These are phyloP conservation scores for Cuniculus paca DNA, from an alignment of 2,797 vertebrate species.

Conservation along the genomic window DNA sequence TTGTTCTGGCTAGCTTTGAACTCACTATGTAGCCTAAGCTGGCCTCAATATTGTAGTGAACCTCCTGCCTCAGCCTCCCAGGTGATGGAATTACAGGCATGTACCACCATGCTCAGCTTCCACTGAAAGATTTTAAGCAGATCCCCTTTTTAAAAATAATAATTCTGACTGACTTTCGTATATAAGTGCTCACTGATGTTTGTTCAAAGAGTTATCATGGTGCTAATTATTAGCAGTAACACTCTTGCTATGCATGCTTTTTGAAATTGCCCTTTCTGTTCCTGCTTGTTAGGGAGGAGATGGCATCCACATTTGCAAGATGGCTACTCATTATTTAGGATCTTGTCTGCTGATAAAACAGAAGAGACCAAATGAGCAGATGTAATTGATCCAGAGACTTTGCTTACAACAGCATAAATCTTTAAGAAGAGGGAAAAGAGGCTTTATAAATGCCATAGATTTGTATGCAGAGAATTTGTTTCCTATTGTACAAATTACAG, in stretches of 20 bases:
- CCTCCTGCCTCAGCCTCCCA: not conserved
- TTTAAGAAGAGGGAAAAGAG: not conserved
- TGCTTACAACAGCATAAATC: not conserved
- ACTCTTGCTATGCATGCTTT: not conserved
- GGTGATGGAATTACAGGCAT: not conserved
- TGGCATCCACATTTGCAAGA: not conserved
- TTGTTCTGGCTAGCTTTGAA: not conserved
- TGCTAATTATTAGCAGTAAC: not conserved
- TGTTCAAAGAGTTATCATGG: not conserved
- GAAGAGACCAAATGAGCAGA: not conserved
- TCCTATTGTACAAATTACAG: not conserved
- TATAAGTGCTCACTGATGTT: not conserved
- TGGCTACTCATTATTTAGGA: not conserved
- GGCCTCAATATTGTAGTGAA: not conserved
- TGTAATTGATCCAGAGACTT: not conserved
- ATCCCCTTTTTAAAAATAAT: not conserved
- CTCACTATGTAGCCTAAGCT: not conserved
- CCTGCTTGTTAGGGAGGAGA: not conserved
- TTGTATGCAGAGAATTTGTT: not conserved
- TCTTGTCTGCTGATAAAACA: not conserved
- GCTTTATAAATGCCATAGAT: not conserved
- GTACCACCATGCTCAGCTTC: not conserved
- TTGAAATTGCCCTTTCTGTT: not conserved
- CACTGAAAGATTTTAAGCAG: not conserved
- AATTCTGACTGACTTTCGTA: not conserved